These are phyloP conservation scores for Aethes cnicana DNA, from an alignment of 2,888 invertebrate species.

Conservation along the genomic window DNA sequence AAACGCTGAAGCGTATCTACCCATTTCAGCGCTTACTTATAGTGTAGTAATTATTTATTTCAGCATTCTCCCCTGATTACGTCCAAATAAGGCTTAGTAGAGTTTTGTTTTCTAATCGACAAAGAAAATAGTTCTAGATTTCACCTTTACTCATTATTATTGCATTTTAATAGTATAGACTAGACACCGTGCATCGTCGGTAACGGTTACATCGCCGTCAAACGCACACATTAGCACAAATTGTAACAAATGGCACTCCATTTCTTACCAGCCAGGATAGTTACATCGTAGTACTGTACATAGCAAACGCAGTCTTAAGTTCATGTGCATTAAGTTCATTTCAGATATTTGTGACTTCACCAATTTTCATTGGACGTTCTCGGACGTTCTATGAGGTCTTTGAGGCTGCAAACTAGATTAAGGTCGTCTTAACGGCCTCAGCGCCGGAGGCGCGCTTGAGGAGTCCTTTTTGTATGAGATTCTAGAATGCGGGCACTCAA, in stretches of 20 bases:
- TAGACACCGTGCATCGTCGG: too few relatives aligned
- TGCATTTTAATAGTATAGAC: too few relatives aligned
- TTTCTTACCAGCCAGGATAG: conserved; percentile 1
- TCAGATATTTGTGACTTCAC: neutral
- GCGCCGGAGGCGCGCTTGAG: neutral
- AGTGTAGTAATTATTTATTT: too few relatives aligned
- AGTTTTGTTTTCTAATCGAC: too few relatives aligned
- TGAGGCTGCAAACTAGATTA: conserved; percentile 25
- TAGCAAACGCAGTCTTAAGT: neutral
- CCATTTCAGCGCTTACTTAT: too few relatives aligned
- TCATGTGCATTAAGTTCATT: neutral
- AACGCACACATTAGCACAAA: conserved; percentile 3
- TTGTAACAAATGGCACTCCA: conserved; percentile 1
- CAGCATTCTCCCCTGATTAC: too few relatives aligned
- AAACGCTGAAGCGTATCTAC: too few relatives aligned
- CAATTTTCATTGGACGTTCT: conserved; percentile 8
- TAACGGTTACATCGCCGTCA: too few relatives aligned
- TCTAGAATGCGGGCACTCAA: too few relatives aligned
- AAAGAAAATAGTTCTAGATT: too few relatives aligned
- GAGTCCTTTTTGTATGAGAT: conserved; percentile 7
- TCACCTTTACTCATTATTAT: too few relatives aligned
- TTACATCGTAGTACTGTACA: neutral
- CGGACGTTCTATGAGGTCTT: conserved; percentile 12
- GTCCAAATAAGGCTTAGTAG: too few relatives aligned
- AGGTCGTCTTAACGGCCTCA: conserved; percentile 10